Percentiles rank a stretch among this genome's conserved stretches.
These are phyloP conservation scores for Anguilla pacifica DNA, from an alignment of 2,797 vertebrate genomes.

Conservation along the genomic window DNA sequence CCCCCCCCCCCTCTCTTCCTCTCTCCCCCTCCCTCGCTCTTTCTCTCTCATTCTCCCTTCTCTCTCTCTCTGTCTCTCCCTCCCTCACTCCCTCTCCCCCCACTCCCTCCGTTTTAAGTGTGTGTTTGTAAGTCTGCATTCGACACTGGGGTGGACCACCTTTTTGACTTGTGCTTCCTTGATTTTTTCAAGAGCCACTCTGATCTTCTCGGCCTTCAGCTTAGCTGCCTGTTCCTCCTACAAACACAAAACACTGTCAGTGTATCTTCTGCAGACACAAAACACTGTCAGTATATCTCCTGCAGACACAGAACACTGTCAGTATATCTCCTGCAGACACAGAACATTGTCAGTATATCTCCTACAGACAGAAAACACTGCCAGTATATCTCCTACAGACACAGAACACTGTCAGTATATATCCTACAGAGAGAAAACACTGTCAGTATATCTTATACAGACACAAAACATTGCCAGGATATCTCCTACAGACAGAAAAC, in stretches of 20 bases:
- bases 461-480: too few relatives aligned
- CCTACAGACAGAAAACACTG: background rate
- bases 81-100: too few relatives aligned
- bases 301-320: background rate
- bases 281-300: background rate
- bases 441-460: too few relatives aligned
- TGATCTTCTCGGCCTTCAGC: constrained; percentile 86
- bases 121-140: background rate
- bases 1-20: too few relatives aligned
- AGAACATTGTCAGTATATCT: background rate
- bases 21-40: too few relatives aligned
- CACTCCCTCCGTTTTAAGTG: background rate
- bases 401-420: too few relatives aligned
- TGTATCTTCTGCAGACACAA: background rate
- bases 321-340: background rate
- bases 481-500: constrained; percentile 73
- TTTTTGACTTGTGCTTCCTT: constrained; percentile 91
- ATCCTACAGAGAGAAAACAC: too few relatives aligned
- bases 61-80: too few relatives aligned
- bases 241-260: constrained; percentile 49
- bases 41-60: too few relatives aligned
- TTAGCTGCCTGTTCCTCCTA: constrained; percentile 89
- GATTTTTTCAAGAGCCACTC: constrained; percentile 86
- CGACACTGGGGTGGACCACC: constrained; percentile 56
- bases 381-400: background rate